Evolutionary conservation across 2,888 invertebrate genomes (phyloP), one percentile per base, ranked within the genome.

Genomic region (Desoria tigrina): DNA sequence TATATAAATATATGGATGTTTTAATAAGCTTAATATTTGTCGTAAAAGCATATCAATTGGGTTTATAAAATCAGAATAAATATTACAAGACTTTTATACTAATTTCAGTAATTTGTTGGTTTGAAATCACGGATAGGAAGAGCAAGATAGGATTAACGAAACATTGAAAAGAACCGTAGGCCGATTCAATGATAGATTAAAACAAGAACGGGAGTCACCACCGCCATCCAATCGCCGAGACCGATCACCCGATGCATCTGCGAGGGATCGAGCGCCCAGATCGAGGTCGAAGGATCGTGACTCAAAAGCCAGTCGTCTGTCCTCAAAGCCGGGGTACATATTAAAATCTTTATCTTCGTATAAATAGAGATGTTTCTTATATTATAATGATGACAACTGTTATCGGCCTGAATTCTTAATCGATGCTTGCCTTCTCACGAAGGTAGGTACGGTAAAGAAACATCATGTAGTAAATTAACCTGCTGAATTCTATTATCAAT

Each of bases 71-170:
- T 39, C 39, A 45, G 42, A 53, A 42, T 51, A 50, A 51, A 51
- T 57, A 61, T 66, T 18, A 45, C n/a, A 16, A 45, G 45, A 9
- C 59, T 63, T 42, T 59, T 62, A 63, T 67, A 61, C 63, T 66
- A 61, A 61, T 61, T 66, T 23, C 56, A 61, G 50, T 58, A 28
- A 58, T 58, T 67, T 61, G 61, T 58, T 71, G 71, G 50, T 71
- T 76, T 72, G 76, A 66, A 66, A 56, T 67, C 42, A 56, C 54
- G 59, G 72, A 39, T 73, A 88, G 87, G 90, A 90, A 79, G 90
- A 90, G 73, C 89, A 90, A 79, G 89, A 90, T 66, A 86, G 88
- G 78, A 87, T 90, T 64, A 86, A 84, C 78, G 84, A 83, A 37
- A 83, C 81, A 23, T 73, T 85, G 65, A 83, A 82, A 69, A 83